phyloP scores from a whole-genome alignment of 2,888 invertebrate species.

The Apamea monoglypha region DNA sequence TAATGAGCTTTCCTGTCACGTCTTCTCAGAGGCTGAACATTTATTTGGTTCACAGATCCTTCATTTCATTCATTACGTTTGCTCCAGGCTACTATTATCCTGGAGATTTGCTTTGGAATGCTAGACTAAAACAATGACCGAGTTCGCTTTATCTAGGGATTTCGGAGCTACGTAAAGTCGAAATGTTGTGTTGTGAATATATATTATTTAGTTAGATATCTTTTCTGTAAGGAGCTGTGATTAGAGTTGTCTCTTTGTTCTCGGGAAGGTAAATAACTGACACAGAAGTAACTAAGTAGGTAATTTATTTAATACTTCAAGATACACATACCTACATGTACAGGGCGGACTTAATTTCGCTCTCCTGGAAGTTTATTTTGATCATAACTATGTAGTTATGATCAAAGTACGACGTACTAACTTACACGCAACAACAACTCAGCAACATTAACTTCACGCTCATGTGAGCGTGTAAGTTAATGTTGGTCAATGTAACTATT shows the following conservation, averaged over 20 bases:
- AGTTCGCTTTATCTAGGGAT: slow-evolving; percentile 39
- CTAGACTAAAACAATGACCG: slow-evolving; percentile 50
- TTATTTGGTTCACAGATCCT: slow-evolving; percentile 66
- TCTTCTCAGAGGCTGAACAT: slow-evolving; percentile 49
- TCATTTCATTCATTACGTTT: slow-evolving; percentile 54
- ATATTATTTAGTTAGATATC: slow-evolving; percentile 15
- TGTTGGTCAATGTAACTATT: no score
- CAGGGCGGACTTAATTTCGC: not conserved
- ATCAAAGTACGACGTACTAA: no score
- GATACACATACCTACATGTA: no score
- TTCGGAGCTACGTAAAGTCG: slow-evolving; percentile 30
- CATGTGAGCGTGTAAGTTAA: not conserved
- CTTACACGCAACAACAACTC: no score
- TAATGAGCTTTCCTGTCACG: slow-evolving; percentile 66
- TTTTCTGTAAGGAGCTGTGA: not conserved
- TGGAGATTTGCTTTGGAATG: slow-evolving; percentile 57
- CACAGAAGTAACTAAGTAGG: not conserved
- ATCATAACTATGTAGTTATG: not conserved
- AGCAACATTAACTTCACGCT: no score
- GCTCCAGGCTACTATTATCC: slow-evolving; percentile 50
- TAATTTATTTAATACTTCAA: no score
- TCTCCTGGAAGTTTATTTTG: not conserved
- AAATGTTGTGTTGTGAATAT: slow-evolving; percentile 44
- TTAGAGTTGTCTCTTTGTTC: not conserved
- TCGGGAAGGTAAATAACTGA: not conserved